A percentile compares a stretch with the other conserved stretches of the same genome.
Conservation (phyloP, 30 jellyfish, hydroid and myxozoan genomes). For the Hydractinia symbiolongicarpus region DNA sequence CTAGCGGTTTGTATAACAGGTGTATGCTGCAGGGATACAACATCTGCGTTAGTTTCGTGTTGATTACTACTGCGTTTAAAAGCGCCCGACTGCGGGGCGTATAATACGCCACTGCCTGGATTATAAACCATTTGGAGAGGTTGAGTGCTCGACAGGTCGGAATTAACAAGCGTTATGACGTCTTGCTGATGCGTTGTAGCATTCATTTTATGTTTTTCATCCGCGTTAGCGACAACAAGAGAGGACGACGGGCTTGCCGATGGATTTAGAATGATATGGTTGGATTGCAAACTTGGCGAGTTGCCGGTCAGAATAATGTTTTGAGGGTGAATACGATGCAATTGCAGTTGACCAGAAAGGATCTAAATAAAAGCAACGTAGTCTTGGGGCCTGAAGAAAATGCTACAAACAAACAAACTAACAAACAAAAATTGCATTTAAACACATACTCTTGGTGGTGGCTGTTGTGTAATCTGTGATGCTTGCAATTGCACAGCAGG, state of each 20-base stretch:
- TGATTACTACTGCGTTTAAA: not conserved
- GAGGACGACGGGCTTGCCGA: constrained; percentile 45
- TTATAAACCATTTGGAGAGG: constrained; percentile 87
- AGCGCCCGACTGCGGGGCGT: constrained; percentile 49
- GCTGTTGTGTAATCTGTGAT: not conserved
- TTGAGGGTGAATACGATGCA: constrained; percentile 95
- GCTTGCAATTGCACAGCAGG: not conserved
- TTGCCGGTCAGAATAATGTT: constrained; percentile 90
- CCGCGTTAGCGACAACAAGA: constrained; percentile 57
- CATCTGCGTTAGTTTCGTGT: not conserved
- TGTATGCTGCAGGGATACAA: constrained; percentile 38
- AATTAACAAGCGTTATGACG: constrained; percentile 48
- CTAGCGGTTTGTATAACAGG: constrained; percentile 38
- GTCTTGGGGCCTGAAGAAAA: not conserved
- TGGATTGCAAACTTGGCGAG: constrained; percentile 56
- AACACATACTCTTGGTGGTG: constrained; percentile 1
- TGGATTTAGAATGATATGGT: constrained; percentile 68
- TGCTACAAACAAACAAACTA: not conserved
- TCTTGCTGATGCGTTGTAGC: constrained; percentile 39
- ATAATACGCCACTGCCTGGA: constrained; percentile 50
- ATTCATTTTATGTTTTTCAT: constrained; percentile 22
- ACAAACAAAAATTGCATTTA: not conserved
- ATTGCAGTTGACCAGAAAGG: constrained; percentile 81
- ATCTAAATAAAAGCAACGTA: constrained; percentile 34
- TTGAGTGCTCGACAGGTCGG: constrained; percentile 38